Base-by-base conservation (phyloP, 2,113 vertebrate genomes). In the Aphyosemion australe region DNA sequence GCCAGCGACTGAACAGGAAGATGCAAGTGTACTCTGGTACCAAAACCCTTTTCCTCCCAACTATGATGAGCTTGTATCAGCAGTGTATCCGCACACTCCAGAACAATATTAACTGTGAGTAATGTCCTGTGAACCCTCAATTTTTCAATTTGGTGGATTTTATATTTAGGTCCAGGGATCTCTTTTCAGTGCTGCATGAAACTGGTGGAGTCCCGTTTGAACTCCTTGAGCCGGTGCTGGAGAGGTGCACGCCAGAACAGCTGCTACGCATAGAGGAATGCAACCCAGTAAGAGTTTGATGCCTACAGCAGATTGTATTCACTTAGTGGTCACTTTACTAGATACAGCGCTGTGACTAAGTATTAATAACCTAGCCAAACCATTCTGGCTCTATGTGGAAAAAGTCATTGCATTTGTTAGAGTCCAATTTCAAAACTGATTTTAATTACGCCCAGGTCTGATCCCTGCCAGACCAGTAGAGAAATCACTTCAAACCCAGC, bases 1-100 rank as follows among this genome's bases (percentile, higher is more conserved):
- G 95, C n/a, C 92, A 89, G 47, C 87, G 96, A 26, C 76, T 94
- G 5, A 95, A 95, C 82, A 94, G 67, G 65, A 97, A 96, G 85
- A 96, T 97, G 94, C 93, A 93, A 20, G 94, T 97, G 51, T 96
- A 96, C 75, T 97, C 95, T 0, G 95, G 96, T 6, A 87, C 90
- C 9, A 97, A 95, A 87, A 71, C 88, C 0, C 47, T 59, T 13
- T 94, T 79, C 69, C 93, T 96, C 49, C 92, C 92, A 0, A 73
- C 93, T 76, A 96, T 97, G 95, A 93, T 95, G 81, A 92, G 92
- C 0, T 76, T 97, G 37, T 91, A 94, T 80, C 93, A 96, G 41
- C 95, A 94, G 80, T 97, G 95, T 70, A 91, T 97, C 69, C 93
- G 94, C 3, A 65, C 93, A 0, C 94, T 97, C 41, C 95, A 96